Evolutionary conservation across 1,140 invertebrate genomes (phyloP).

Genomic region (Steinernema khuongi): DNA sequence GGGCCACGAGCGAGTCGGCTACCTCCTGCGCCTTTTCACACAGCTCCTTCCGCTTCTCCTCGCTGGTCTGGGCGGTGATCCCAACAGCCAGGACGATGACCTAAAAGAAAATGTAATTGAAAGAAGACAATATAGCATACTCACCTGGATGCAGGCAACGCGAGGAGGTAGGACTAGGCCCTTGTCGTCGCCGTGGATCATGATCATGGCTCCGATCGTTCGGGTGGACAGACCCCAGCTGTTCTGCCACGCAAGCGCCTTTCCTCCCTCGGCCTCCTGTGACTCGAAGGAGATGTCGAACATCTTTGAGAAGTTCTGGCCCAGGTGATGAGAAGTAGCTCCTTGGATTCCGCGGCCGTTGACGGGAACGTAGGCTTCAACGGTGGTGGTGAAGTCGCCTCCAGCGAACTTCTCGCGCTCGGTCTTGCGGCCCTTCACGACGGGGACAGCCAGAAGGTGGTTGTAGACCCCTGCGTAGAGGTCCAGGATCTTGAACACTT

Average conservation of each 20-base stretch:
- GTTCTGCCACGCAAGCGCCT: conserved; percentile 81
- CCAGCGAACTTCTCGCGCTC: conserved; percentile 98
- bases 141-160: conserved; percentile 73
- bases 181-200: conserved; percentile 93
- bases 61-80: conserved; percentile 74
- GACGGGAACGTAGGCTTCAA: conserved; percentile 87
- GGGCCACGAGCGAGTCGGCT: conserved; percentile 53
- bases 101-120: conserved; percentile 47
- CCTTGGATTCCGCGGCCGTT: conserved; percentile 83
- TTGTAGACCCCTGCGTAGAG: conserved; percentile 84
- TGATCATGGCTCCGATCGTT: conserved; percentile 84
- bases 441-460: conserved; percentile 85
- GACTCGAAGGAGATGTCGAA: conserved; percentile 93
- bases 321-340: conserved; percentile 93
- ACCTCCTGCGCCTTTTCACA: conserved; percentile 69
- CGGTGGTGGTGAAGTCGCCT: conserved; percentile 91
- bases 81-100: conserved; percentile 92
- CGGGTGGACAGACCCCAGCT: conserved; percentile 96
- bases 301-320: conserved; percentile 99
- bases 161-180: conserved; percentile 89
- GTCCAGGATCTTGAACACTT: conserved; percentile 68
- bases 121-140: conserved; percentile 26
- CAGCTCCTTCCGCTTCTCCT: conserved; percentile 70
- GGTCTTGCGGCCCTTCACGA: conserved; percentile 87
- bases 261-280: conserved; percentile 67